These are phyloP conservation scores for Arge pagana DNA, from an alignment of 2,888 invertebrate genomes.

Conservation along the genomic window DNA sequence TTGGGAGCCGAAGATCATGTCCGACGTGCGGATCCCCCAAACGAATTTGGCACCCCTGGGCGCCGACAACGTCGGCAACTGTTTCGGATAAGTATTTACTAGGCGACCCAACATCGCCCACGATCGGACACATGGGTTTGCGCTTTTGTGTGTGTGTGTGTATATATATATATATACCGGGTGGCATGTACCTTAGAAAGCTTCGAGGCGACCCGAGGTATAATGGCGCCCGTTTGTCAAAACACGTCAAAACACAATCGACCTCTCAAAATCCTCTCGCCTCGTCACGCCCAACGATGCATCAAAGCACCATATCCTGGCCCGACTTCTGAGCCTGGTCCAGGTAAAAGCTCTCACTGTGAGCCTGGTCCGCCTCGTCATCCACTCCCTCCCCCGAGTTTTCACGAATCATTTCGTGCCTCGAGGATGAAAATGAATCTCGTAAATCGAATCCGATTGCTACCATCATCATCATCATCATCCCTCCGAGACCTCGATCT, in stretches of 20 bases:
- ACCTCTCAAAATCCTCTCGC: conserved; percentile 43
- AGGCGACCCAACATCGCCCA: conserved; percentile 11
- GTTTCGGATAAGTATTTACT: conserved; percentile 16
- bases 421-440: too few relatives aligned
- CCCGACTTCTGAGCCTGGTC: not conserved
- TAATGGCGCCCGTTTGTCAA: conserved; percentile 58
- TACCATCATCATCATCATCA: too few relatives aligned
- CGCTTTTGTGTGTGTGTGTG: too few relatives aligned
- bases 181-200: conserved; percentile 3
- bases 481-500: too few relatives aligned
- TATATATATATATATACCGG: not conserved
- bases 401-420: conserved; percentile 17
- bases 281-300: conserved; percentile 53
- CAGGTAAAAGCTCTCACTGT: conserved; percentile 8
- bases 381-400: not conserved
- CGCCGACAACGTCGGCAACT: not conserved
- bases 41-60: conserved; percentile 8
- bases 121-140: too few relatives aligned
- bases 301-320: conserved; percentile 36
- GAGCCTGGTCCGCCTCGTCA: conserved; percentile 9
- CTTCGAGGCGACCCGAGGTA: conserved; percentile 25
- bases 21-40: too few relatives aligned
- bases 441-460: too few relatives aligned
- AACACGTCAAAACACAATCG: conserved; percentile 57
- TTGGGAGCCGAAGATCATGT: conserved; percentile 4